Percentiles rank a stretch among this genome's conserved stretches.
Evolutionary conservation across 2,888 invertebrate species (phyloP).

Genomic region (Mythimna pallens): DNA sequence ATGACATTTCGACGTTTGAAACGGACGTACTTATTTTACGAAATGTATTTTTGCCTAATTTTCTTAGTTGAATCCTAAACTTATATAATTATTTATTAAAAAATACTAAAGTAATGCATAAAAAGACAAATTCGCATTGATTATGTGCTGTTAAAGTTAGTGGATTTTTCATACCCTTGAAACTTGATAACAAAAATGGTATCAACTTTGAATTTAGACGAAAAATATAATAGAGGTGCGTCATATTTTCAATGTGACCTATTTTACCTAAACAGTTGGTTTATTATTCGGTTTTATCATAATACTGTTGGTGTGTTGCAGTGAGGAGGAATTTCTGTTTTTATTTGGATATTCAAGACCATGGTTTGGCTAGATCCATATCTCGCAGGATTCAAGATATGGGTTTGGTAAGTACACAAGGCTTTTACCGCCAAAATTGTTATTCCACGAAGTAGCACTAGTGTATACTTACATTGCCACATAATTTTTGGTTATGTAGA

Average conservation of each 20-base stretch:
- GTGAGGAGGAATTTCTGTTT: slow-evolving; percentile 92
- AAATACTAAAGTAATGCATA: slow-evolving; percentile 41
- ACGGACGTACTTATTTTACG: slow-evolving; percentile 73
- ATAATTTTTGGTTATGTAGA: slow-evolving; percentile 75
- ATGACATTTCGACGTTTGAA: slow-evolving; percentile 85
- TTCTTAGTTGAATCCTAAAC: slow-evolving; percentile 70
- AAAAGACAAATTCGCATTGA: slow-evolving; percentile 42
- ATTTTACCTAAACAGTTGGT: slow-evolving; percentile 52
- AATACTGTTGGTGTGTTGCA: slow-evolving; percentile 73
- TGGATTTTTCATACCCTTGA: slow-evolving; percentile 49
- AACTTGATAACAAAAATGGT: slow-evolving; percentile 79
- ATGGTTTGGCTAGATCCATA: slow-evolving; percentile 91
- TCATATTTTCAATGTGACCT: slow-evolving; percentile 68
- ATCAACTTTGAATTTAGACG: slow-evolving; percentile 86
- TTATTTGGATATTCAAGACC: slow-evolving; percentile 94
- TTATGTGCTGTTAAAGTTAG: slow-evolving; percentile 45
- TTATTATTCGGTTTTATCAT: slow-evolving; percentile 45
- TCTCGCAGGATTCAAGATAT: slow-evolving; percentile 93
- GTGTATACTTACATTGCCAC: slow-evolving; percentile 63
- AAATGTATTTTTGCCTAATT: slow-evolving; percentile 77
- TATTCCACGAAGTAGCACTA: slow-evolving; percentile 36
- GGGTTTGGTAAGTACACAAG: slow-evolving; percentile 92
- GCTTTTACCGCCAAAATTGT: slow-evolving; percentile 79
- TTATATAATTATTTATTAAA: slow-evolving; percentile 72
- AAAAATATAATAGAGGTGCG: slow-evolving; percentile 87